These are phyloP conservation scores for Scylla paramamosain DNA, from an alignment of 1,140 invertebrate species.

Conservation along the genomic window DNA sequence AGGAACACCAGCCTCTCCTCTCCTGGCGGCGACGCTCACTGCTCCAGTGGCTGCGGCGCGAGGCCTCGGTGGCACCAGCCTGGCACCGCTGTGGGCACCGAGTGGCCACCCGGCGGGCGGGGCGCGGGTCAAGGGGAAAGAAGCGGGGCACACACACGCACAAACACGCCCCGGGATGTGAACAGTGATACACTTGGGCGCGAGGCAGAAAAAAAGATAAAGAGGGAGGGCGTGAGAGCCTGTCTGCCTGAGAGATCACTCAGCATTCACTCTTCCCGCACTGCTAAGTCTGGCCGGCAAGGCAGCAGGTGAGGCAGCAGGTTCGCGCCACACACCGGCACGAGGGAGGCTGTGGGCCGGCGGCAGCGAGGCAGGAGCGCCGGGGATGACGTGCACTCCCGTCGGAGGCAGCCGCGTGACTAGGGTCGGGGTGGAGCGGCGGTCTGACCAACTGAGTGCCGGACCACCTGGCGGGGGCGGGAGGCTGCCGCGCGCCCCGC, in stretches of 20 bases:
- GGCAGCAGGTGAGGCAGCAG: background rate
- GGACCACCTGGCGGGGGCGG: background rate
- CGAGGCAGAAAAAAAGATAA: background rate
- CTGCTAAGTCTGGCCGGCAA: background rate
- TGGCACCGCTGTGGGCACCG: background rate
- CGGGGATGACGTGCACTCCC: background rate
- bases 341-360: background rate
- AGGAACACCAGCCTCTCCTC: background rate
- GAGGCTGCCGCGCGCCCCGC: background rate
- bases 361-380: background rate
- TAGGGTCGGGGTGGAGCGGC: background rate
- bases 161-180: background rate
- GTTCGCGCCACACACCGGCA: slow-evolving; percentile 3
- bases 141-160: background rate
- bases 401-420: slow-evolving; percentile 16
- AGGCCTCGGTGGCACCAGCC: background rate
- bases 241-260: background rate
- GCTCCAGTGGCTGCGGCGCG: no score
- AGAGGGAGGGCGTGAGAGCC: background rate
- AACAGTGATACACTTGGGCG: background rate
- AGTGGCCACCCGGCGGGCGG: background rate
- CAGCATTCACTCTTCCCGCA: background rate
- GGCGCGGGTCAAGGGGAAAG: background rate
- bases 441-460: background rate
- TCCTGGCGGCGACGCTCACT: no score